These are phyloP conservation scores for Falcunculus frontatus DNA, from an alignment of 2,113 vertebrate species.

Conservation along the genomic window DNA sequence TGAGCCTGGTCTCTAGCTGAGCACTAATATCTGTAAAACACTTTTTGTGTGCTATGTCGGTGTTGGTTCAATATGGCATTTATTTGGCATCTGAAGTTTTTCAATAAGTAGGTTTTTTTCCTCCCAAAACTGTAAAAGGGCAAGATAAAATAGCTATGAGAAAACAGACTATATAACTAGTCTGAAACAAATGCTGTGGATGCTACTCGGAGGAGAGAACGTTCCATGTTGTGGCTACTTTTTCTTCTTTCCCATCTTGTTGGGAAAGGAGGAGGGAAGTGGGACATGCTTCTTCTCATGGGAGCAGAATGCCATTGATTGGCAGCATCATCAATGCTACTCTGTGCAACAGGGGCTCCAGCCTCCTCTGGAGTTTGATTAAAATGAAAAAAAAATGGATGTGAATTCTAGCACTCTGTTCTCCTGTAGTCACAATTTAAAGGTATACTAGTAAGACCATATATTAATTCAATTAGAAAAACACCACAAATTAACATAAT, in stretches of 20 bases:
- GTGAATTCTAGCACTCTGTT: background rate
- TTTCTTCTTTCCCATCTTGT: background rate
- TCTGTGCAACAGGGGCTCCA: background rate
- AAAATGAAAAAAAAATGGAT: background rate
- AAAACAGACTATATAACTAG: background rate
- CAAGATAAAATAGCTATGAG: background rate
- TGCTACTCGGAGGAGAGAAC: background rate
- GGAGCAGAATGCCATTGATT: background rate
- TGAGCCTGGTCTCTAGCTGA: background rate
- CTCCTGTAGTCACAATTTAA: background rate
- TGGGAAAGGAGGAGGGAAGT: background rate
- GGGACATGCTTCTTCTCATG: background rate
- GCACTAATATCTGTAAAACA: background rate
- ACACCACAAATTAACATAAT: background rate
- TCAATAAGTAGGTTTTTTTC: background rate
- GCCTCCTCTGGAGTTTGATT: background rate
- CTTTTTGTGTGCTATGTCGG: background rate
- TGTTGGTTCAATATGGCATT: background rate
- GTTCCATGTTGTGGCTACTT: background rate
- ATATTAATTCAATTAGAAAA: background rate
- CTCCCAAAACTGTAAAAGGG: background rate
- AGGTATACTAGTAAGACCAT: background rate
- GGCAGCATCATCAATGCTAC: accelerated
- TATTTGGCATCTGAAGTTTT: background rate
- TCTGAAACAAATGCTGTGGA: background rate